Evolutionary conservation across 2,888 invertebrate species (phyloP), one percentile per base, ranked within the genome.

Genomic region (Lasioglossum morio): DNA sequence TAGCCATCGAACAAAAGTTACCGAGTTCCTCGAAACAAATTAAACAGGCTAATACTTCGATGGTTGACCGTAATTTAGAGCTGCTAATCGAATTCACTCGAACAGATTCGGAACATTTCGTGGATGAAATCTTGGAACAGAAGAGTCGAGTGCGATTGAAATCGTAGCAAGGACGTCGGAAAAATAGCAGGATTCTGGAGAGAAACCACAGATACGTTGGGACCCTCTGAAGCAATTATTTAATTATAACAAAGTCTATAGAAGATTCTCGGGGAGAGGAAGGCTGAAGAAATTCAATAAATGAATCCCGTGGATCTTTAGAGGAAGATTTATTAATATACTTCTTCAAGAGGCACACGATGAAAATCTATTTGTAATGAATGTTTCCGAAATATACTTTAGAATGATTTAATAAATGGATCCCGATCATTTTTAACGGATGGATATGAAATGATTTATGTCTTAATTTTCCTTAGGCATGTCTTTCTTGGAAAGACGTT

Each of bases 1-100:
- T 75, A 72, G 48, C 74, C 43, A 0, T 27, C 30, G 60, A 27
- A 72, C 72, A 27, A 66, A 34, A 63, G 48, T 16, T 63, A 78
- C 48, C 30, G 27, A 19, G 46, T 46, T 43, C 60, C 60, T 27
- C 57, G 60, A 43, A 14, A n/a, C 16, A 82, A 79, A 14, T 30
- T 30, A 19, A n/a, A n/a, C 34, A 37, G 23, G 4, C 37, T 23
- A 37, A 37, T 23, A 23, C 37, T 19, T 37, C 37, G 23, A 10
- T 1, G 19, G 37, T 37, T 23, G 12, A 69, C 23, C 69, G 37
- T 0, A 23, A 19, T 23, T 23, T 23, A 4, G 34, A 37, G 1
- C 34, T 37, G 37, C 1, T 19, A 19, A 19, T 34, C 34, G 66
- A 30, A 23, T 23, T 12, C 37, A 23, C 34, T 37, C 3, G 40